Base-by-base conservation (phyloP, 2,888 invertebrate species). In the Congeria kusceri region DNA sequence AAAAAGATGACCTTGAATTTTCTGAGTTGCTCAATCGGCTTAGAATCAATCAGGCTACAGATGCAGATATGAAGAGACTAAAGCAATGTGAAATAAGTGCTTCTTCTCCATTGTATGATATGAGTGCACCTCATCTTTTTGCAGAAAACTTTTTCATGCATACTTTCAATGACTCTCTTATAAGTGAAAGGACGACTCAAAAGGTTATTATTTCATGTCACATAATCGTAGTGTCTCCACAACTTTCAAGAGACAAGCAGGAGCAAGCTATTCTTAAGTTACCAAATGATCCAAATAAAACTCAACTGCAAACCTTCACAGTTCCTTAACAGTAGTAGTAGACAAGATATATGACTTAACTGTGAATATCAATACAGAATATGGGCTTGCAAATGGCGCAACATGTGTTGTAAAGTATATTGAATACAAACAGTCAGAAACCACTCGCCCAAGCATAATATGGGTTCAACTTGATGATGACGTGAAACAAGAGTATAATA, bases 1-100 rank as follows among this genome's bases (percentile, higher is more conserved):
- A 85, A 57, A 85, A 79, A 66, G 85, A 81, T 79, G 83, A 85
- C 59, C 9, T 72, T 18, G 49, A 67, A n/a, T 83, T 85, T 73
- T 65, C 85, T 39, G 56, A 83, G 23, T 66, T 80, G 28, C 59
- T 85, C 9, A 85, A 85, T 47, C 73, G 85, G 47, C 67, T 85
- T 0, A 65, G 80, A 59, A 29, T 65, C 0, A 80, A 83, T 77
- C 25, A 39, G 13, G 18, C 78, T 32, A 78, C 75, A 57, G 62
- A 49, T 25, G 70, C 73, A 62, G 85, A 82, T 64, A 67, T 25
- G 59, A 18, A 39, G 44, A 32, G 44, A 49, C 57, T 84, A 56
- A 46, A 58, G 23, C 49, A 53, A 28, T 57, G 74, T 23, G 20
- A 56, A 15, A 62, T 75, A 13, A 46, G 39, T 29, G 28, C 29